phyloP scores from a whole-genome alignment of 2,113 vertebrate genomes.

The Pelmatolapia mariae region DNA sequence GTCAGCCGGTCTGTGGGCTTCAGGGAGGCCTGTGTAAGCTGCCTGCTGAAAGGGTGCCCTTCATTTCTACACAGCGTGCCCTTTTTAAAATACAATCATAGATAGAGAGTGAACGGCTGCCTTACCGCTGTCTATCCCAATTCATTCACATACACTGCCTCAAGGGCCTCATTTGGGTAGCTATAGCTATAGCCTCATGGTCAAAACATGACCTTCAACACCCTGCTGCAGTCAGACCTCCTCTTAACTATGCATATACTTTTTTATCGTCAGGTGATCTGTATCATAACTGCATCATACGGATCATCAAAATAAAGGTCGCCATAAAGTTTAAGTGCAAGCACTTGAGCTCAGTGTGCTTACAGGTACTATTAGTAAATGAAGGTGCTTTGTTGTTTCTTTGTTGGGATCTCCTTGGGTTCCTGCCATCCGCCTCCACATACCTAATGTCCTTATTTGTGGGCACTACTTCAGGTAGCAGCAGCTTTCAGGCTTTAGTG shows the following conservation, averaged over 20 bases:
- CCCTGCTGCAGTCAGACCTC: not conserved
- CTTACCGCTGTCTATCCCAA: not conserved
- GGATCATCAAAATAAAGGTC: not conserved
- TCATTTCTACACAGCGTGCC: slow-evolving; percentile 50
- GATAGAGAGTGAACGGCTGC: slow-evolving; percentile 29
- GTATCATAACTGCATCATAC: not conserved
- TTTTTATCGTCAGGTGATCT: not conserved
- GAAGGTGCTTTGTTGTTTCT: not conserved
- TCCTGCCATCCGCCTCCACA: not conserved
- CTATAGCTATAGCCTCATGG: not conserved
- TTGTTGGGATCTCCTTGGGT: not conserved
- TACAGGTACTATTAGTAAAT: not conserved
- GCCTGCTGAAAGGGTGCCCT: slow-evolving; percentile 38
- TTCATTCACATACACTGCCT: not conserved
- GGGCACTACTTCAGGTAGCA: not conserved
- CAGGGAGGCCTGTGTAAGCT: slow-evolving; percentile 19
- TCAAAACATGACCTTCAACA: slow-evolving; percentile 4
- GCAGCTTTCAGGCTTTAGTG: not conserved
- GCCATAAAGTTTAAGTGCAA: not conserved
- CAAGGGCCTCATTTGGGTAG: slow-evolving; percentile 1
- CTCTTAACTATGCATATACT: not conserved
- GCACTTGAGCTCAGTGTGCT: not conserved
- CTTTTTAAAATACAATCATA: slow-evolving; percentile 58
- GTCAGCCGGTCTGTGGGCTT: slow-evolving; percentile 26
- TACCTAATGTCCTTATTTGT: not conserved